A percentile compares a stretch with the other conserved stretches of the same genome.
phyloP scores from a whole-genome alignment of 2,888 invertebrate genomes.

The Eudemis profundana region DNA sequence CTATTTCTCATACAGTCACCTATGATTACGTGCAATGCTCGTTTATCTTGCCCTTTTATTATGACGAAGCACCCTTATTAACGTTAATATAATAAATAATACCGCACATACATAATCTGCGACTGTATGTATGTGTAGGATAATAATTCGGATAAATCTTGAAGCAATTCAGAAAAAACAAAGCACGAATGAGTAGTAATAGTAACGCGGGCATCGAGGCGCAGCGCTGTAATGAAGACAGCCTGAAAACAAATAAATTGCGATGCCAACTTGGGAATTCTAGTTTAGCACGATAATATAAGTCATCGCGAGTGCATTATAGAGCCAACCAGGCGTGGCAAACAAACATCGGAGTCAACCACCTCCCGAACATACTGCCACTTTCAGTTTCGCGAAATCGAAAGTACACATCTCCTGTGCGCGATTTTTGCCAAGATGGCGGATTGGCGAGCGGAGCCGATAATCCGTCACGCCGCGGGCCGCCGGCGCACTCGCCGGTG shows the following conservation, averaged over 20 bases:
- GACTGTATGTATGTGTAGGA: not conserved
- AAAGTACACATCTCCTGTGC: constrained; percentile 76
- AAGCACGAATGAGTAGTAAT: constrained; percentile 63
- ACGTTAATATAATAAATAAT: constrained; percentile 7
- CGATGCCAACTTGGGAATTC: constrained; percentile 73
- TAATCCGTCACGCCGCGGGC: constrained; percentile 73
- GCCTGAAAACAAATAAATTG: constrained; percentile 74
- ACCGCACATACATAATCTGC: not conserved
- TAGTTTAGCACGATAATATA: constrained; percentile 73
- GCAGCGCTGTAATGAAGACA: constrained; percentile 58
- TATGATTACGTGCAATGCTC: constrained; percentile 21
- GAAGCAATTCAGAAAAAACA: constrained; percentile 33
- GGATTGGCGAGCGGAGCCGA: constrained; percentile 60
- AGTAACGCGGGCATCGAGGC: constrained; percentile 61
- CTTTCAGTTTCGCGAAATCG: constrained; percentile 84
- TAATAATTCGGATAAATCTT: constrained; percentile 9
- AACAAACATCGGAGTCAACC: constrained; percentile 83
- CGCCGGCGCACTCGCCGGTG: constrained; percentile 62
- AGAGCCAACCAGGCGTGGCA: constrained; percentile 76
- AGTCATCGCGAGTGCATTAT: constrained; percentile 61
- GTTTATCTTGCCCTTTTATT: constrained; percentile 22
- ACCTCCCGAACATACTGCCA: constrained; percentile 80
- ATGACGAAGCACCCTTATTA: constrained; percentile 7
- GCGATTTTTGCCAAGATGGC: constrained; percentile 75
- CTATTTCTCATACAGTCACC: constrained; percentile 9